Percentiles rank a stretch among this genome's conserved stretches.
phyloP scores from a whole-genome alignment of 2,113 vertebrate species.

The Hucho hucho region DNA sequence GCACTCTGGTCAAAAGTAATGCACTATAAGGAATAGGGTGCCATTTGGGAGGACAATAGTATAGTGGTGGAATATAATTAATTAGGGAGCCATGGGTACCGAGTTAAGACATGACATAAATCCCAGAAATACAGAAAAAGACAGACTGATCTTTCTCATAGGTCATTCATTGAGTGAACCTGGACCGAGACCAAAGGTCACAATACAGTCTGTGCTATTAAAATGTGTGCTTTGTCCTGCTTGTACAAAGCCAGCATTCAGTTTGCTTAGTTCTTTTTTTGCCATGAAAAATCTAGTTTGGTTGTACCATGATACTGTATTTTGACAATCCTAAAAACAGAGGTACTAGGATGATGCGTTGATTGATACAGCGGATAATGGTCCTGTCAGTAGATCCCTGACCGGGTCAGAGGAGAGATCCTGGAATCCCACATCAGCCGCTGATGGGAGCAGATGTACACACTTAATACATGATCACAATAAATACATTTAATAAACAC shows the following conservation, averaged over 20 bases:
- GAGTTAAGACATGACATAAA: background rate
- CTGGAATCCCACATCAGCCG: constrained; percentile 63
- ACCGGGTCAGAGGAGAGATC: constrained; percentile 60
- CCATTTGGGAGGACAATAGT: too few species aligned
- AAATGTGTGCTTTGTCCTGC: background rate
- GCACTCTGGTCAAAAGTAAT: too few species aligned
- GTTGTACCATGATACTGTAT: too few species aligned
- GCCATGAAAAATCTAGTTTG: background rate
- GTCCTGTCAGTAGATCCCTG: constrained; percentile 55
- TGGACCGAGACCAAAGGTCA: too few species aligned
- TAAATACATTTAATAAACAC: background rate
- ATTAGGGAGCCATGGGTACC: background rate
- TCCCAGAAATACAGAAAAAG: background rate
- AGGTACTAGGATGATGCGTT: background rate
- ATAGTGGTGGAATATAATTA: too few species aligned
- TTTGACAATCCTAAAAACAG: background rate
- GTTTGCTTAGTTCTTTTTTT: background rate
- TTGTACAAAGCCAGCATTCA: constrained; percentile 1
- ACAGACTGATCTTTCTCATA: too few species aligned
- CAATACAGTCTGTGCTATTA: background rate
- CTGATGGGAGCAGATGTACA: constrained; percentile 42
- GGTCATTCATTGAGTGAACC: too few species aligned
- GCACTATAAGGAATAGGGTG: too few species aligned
- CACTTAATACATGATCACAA: background rate
- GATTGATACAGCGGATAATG: constrained; percentile 38